phyloP scores from a whole-genome alignment of 2,113 vertebrate genomes.

The Octodon degus region DNA sequence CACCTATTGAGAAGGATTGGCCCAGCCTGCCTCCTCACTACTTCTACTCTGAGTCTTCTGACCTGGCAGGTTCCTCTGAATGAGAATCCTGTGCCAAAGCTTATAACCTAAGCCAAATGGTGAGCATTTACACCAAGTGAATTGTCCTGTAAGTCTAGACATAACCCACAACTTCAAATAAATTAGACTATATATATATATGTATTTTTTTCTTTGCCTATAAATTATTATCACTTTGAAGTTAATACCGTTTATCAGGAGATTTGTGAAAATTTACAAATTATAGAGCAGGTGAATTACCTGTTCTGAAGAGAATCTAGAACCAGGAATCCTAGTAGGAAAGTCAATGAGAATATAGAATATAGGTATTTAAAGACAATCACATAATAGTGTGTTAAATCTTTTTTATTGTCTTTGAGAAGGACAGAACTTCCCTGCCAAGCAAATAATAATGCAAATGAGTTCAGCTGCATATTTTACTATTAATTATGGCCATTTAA shows the following conservation, averaged over 20 bases:
- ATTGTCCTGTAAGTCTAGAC: conserved; percentile 14
- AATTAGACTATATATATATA: background rate
- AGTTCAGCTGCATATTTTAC: conserved; percentile 78
- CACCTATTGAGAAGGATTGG: background rate
- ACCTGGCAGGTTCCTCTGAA: background rate
- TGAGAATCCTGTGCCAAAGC: background rate
- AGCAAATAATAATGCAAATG: conserved; percentile 82
- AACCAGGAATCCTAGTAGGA: conserved; percentile 74
- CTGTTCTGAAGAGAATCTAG: conserved; percentile 52
- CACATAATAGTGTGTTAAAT: conserved; percentile 79
- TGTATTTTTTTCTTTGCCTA: background rate
- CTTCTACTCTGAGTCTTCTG: background rate
- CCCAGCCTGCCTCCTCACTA: background rate
- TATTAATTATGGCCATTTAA: conserved; percentile 83
- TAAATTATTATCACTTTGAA: conserved; percentile 12
- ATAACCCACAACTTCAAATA: background rate
- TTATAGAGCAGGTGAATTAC: conserved; percentile 17
- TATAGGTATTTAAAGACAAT: conserved; percentile 81
- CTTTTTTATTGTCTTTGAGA: conserved; percentile 81
- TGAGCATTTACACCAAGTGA: background rate
- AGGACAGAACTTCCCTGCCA: conserved; percentile 57
- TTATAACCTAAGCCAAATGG: background rate
- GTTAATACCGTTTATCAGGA: background rate
- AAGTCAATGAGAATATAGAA: conserved; percentile 77
- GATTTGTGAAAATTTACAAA: conserved; percentile 57